These are phyloP conservation scores for Sula dactylatra DNA, from an alignment of 2,113 vertebrate genomes.

Conservation along the genomic window DNA sequence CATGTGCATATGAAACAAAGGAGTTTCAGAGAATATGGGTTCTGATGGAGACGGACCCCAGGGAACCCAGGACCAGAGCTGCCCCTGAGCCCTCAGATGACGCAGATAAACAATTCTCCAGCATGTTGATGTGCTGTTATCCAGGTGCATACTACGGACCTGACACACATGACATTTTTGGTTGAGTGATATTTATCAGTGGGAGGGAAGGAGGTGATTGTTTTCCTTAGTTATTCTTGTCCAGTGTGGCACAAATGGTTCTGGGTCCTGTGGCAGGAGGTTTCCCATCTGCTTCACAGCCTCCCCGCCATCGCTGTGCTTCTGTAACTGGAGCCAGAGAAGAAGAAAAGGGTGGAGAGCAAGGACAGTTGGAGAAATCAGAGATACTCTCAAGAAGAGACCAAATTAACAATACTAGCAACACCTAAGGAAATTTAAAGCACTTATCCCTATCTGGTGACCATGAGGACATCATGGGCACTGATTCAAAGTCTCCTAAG, in stretches of 20 bases:
- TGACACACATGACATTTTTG: background rate
- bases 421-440: background rate
- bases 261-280: background rate
- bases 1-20: background rate
- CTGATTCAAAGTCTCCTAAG: background rate
- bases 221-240: background rate
- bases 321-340: background rate
- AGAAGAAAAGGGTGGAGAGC: background rate
- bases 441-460: background rate
- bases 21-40: background rate
- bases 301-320: background rate
- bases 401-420: background rate
- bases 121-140: background rate
- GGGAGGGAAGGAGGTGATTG: background rate
- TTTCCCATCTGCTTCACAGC: background rate
- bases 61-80: background rate
- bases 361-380: background rate
- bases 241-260: background rate
- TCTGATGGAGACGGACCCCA: background rate
- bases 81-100: background rate
- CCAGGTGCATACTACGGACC: background rate
- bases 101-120: background rate
- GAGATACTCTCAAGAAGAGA: background rate
- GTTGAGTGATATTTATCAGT: background rate
- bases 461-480: background rate